phyloP scores from a whole-genome alignment of 2,113 vertebrate genomes.

The Platycercus adscitus region DNA sequence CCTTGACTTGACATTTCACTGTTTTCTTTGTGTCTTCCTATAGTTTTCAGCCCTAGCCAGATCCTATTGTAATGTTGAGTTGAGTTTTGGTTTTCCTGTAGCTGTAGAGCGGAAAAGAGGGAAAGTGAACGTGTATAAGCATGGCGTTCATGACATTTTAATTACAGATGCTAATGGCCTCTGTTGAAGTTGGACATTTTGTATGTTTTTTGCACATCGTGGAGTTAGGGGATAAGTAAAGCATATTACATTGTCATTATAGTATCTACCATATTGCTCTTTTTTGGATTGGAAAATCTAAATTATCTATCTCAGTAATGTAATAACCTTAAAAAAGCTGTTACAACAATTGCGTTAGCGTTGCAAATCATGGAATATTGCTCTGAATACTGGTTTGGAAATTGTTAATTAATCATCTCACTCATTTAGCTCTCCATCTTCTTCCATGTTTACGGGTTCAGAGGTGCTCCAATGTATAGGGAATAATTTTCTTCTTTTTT shows the following conservation, averaged over 20 bases:
- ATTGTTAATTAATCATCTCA: not conserved
- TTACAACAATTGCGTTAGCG: not conserved
- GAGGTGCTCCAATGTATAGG: not conserved
- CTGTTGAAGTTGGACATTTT: not conserved
- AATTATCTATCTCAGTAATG: not conserved
- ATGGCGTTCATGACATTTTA: not conserved
- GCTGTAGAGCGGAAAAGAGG: not conserved
- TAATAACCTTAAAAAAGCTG: not conserved
- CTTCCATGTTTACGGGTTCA: not conserved
- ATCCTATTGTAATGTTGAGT: not conserved
- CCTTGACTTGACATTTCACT: not conserved
- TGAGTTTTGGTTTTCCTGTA: not conserved
- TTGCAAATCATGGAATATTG: not conserved
- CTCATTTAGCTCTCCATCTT: not conserved
- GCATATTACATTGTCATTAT: not conserved
- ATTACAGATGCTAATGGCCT: not conserved
- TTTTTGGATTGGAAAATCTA: not conserved
- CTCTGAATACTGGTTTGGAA: not conserved
- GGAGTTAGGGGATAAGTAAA: not conserved
- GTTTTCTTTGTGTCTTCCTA: not conserved
- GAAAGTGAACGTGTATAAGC: not conserved
- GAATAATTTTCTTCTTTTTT: not conserved
- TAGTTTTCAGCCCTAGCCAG: not conserved
- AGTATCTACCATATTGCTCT: not conserved
- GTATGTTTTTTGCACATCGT: not conserved